Evolutionary conservation across 2,113 vertebrate species (phyloP).

Genomic region (Tretioscincus oriximinensis): DNA sequence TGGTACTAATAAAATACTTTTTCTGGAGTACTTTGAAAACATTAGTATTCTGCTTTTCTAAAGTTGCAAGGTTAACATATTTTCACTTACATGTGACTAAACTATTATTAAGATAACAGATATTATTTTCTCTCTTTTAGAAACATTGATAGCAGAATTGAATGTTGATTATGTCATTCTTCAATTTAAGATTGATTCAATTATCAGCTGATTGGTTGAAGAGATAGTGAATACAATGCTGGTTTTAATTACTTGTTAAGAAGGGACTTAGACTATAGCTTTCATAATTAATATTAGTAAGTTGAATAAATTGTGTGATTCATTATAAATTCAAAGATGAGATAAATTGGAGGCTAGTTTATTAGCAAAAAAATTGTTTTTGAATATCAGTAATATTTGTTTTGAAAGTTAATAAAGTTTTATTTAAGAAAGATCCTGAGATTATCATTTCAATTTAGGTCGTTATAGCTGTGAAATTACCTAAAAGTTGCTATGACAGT

Average conservation of each 20-base stretch:
- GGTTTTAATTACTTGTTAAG: neutral
- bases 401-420: neutral
- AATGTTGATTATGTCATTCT: neutral
- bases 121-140: neutral
- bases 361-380: neutral
- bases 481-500: neutral
- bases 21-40: too few relatives aligned
- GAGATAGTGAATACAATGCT: neutral
- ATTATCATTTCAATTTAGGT: neutral
- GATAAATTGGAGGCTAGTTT: neutral
- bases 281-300: neutral
- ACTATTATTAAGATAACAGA: neutral
- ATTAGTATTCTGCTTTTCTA: too few relatives aligned
- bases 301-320: neutral
- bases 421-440: neutral
- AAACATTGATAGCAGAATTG: neutral
- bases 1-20: too few relatives aligned
- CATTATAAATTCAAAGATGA: neutral
- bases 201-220: neutral
- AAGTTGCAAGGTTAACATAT: too few relatives aligned
- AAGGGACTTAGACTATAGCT: neutral
- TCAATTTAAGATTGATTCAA: neutral
- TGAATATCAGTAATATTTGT: neutral
- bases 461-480: neutral
- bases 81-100: neutral